These are phyloP conservation scores for Lasiommata megera DNA, from an alignment of 2,888 invertebrate genomes.

Conservation along the genomic window DNA sequence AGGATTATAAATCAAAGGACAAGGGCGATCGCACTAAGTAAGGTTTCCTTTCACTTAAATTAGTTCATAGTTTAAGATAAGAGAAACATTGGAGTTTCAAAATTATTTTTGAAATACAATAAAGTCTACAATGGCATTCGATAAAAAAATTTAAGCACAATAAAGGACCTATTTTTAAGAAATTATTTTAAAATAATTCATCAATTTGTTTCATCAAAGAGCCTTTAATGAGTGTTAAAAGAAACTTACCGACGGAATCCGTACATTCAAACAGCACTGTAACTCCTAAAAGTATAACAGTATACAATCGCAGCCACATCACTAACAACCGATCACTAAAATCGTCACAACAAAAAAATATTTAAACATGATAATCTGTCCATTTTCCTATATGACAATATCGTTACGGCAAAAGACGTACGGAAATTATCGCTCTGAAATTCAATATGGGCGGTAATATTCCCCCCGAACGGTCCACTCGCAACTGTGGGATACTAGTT, in stretches of 20 bases:
- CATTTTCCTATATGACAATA: background rate
- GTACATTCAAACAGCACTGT: slow-evolving; percentile 70
- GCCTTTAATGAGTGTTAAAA: background rate
- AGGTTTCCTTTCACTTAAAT: no score
- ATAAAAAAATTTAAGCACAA: no score
- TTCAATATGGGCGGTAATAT: slow-evolving; percentile 34
- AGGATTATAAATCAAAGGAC: no score
- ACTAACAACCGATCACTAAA: slow-evolving; percentile 46
- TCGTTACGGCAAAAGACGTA: no score
- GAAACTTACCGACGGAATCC: slow-evolving; percentile 70
- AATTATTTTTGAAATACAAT: no score
- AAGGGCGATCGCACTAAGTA: no score
- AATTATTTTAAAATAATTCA: no score
- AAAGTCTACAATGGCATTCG: no score
- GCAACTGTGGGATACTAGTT: slow-evolving; percentile 43
- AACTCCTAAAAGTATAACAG: slow-evolving; percentile 62
- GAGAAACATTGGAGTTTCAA: no score
- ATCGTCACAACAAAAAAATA: slow-evolving; percentile 27
- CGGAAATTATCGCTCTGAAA: slow-evolving; percentile 22
- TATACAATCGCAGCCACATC: slow-evolving; percentile 56
- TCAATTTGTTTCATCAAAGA: no score
- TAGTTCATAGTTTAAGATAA: no score
- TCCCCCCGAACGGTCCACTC: slow-evolving; percentile 36
- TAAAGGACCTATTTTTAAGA: no score
- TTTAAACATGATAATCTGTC: background rate